Percentiles rank a stretch among this genome's conserved stretches.
Evolutionary conservation across 2,113 vertebrate genomes (phyloP).

Genomic region (Chionomys nivalis): DNA sequence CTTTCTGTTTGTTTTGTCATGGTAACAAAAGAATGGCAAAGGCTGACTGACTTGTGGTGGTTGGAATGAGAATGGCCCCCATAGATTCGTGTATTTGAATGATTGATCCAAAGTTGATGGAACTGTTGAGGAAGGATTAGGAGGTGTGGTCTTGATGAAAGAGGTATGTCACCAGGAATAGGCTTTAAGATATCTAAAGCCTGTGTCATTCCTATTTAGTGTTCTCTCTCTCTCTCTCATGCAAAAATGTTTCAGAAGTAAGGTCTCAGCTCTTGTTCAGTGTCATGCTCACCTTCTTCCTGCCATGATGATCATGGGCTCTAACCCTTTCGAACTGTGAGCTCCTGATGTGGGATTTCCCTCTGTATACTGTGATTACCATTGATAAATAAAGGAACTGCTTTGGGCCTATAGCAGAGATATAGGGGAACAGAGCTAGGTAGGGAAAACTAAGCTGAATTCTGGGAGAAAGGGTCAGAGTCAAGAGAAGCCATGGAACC

Average conservation of each 20-base stretch:
- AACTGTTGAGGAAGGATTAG: neutral
- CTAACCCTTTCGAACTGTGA: neutral
- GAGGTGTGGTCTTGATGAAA: neutral
- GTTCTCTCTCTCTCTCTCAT: neutral
- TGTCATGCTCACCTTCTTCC: no score
- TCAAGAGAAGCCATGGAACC: no score
- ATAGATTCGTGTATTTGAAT: neutral
- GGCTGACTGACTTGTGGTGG: neutral
- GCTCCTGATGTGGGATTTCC: no score
- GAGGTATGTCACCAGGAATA: neutral
- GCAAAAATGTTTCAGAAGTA: neutral
- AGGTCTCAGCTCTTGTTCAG: neutral
- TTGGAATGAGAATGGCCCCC: neutral
- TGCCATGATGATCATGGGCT: neutral
- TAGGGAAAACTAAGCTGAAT: no score
- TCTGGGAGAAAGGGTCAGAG: no score
- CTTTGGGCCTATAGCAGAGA: no score
- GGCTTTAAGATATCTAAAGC: neutral
- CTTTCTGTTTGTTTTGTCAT: neutral
- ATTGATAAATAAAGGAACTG: no score
- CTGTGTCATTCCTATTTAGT: neutral
- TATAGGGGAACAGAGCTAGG: no score
- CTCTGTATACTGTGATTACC: no score
- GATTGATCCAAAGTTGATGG: no score
- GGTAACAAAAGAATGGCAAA: neutral